Evolutionary conservation across 2,888 invertebrate genomes (phyloP), one percentile per base, ranked within the genome.

Genomic region (Acleris sparsana): DNA sequence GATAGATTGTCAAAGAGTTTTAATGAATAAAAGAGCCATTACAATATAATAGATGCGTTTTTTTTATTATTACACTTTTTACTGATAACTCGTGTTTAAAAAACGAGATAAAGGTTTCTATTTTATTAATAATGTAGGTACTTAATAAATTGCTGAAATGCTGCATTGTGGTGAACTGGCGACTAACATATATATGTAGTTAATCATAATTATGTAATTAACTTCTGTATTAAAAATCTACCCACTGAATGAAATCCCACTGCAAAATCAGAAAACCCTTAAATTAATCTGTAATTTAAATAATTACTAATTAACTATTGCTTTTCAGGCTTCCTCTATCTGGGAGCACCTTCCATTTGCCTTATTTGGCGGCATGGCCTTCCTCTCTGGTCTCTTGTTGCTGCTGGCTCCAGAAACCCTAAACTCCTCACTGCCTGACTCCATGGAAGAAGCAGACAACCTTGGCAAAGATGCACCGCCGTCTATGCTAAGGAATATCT

Each of bases 371-470:
- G 69, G 72, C 16, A 82, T 85, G 70, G 88, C 91, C 13, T 78
- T 86, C 20, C 61, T 82, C 39, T 86, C 91, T 25, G 92, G 90
- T 5, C 62, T 77, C 17, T 73, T 92, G 13, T 79, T 89, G 2
- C 75, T 92, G 29, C 74, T 83, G 20, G 89, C 93, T 59, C 93
- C 93, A 0, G 93, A 93, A 79, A 93, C 93, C 17, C 81, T 87
- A 46, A 86, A 89, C 61, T 70, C 81, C 13, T 80, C 84, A 20
- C 73, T 93, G 62, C 93, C 93, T 39, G 86, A 91, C 53, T 92
- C 90, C 16, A 80, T 93, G 56, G 79, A 87, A 65, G 90, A 93
- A 65, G 91, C 93, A 0, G 76, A 83, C 9, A 39, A 20, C 6
- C 22, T 61, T n/a, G 61, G 61, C 25, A 61, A 61, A 44, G 44